These are phyloP conservation scores for Buphagus erythrorhynchus DNA, from an alignment of 2,797 vertebrate species.

Conservation along the genomic window DNA sequence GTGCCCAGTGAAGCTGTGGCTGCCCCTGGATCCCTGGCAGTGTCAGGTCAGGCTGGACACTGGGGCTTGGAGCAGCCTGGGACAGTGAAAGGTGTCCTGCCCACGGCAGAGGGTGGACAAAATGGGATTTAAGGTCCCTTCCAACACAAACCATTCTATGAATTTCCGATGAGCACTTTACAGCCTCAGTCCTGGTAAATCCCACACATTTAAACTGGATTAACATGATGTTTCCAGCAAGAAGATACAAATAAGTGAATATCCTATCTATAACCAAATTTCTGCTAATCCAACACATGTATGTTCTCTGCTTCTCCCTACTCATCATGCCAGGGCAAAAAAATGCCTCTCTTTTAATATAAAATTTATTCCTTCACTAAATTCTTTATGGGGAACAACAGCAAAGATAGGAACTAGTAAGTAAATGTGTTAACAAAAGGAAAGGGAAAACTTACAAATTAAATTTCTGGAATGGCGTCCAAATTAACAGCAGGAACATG, in stretches of 20 bases:
- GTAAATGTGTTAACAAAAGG: background rate
- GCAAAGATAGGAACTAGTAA: background rate
- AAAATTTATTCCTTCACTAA: background rate
- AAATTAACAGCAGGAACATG: constrained; percentile 55
- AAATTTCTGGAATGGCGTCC: constrained; percentile 25
- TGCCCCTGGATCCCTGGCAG: background rate
- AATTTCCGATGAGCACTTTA: background rate
- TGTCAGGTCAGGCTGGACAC: rapidly evolving
- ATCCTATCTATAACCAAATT: background rate
- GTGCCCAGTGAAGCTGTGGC: background rate
- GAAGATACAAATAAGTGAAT: background rate
- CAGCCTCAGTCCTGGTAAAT: background rate
- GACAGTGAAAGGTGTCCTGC: background rate
- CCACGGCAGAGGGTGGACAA: background rate
- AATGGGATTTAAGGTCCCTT: background rate
- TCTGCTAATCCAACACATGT: background rate
- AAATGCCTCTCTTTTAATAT: background rate
- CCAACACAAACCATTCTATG: background rate
- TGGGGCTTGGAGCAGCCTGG: background rate
- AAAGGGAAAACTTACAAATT: background rate
- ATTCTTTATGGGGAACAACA: background rate
- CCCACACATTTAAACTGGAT: background rate
- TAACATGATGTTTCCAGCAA: background rate
- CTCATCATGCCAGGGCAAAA: rapidly evolving
- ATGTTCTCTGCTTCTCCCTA: background rate